phyloP scores from a whole-genome alignment of 2,113 vertebrate species.

The Carlito syrichta region DNA sequence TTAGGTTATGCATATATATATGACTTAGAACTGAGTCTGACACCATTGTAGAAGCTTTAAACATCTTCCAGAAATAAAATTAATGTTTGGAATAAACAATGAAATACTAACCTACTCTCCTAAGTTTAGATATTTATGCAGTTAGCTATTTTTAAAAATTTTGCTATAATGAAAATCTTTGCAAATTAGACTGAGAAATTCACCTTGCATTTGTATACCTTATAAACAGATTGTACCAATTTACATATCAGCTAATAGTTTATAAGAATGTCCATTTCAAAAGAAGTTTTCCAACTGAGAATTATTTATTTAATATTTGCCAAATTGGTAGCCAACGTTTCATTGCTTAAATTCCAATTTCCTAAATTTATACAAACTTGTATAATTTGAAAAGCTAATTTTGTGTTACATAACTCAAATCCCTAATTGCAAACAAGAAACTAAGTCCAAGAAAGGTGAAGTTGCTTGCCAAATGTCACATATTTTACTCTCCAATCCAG shows the following conservation, averaged over 20 bases:
- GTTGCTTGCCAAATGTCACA: not conserved
- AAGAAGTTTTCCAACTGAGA: not conserved
- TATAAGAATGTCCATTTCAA: not conserved
- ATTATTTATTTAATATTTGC: not conserved
- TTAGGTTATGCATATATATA: not conserved
- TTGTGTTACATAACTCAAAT: not conserved
- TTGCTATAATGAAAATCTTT: not conserved
- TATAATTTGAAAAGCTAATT: not conserved
- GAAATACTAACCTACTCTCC: not conserved
- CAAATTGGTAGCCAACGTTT: not conserved
- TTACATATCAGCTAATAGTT: not conserved
- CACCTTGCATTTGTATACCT: not conserved
- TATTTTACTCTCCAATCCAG: not conserved
- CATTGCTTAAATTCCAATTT: slow-evolving; percentile 5
- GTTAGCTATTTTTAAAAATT: not conserved
- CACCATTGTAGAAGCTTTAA: not conserved
- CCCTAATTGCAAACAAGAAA: not conserved
- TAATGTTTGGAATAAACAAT: not conserved
- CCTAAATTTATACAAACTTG: not conserved
- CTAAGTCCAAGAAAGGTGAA: not conserved
- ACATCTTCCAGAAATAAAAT: not conserved
- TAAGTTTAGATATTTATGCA: not conserved
- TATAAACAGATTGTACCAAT: not conserved
- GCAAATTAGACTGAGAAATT: not conserved
- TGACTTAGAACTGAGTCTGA: not conserved